Conservation (phyloP, 2,888 invertebrate genomes). For the Conops quadrifasciatus region DNA sequence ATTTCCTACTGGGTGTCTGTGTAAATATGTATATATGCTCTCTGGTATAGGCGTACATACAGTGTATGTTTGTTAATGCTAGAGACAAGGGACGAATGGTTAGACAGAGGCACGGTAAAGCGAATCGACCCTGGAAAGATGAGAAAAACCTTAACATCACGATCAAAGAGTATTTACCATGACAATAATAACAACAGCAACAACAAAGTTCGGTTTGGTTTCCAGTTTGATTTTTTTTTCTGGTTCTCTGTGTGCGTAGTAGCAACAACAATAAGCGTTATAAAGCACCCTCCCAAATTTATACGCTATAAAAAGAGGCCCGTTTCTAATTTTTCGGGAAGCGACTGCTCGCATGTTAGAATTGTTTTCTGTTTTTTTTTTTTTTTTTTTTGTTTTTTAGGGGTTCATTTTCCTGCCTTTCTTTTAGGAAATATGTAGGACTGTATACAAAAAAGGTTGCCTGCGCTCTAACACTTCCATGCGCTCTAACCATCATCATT, state of each 20-base stretch:
- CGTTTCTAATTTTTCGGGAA: too few relatives aligned
- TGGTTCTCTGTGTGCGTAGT: background rate
- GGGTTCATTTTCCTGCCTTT: background rate
- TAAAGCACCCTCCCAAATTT: slow-evolving; percentile 14
- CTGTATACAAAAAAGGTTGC: slow-evolving; percentile 6
- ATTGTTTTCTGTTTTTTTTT: background rate
- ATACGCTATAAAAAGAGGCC: background rate
- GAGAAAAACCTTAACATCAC: slow-evolving; percentile 20
- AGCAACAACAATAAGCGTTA: background rate
- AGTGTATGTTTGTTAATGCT: too few relatives aligned
- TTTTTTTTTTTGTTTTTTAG: background rate
- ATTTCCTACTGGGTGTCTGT: too few relatives aligned
- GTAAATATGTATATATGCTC: too few relatives aligned
- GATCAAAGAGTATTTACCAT: background rate
- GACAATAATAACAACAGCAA: background rate
- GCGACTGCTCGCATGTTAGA: too few relatives aligned
- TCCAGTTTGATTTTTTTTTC: slow-evolving; percentile 13
- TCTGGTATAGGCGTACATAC: too few relatives aligned
- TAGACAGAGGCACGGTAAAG: background rate
- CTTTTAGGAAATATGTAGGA: background rate
- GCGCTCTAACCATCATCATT: background rate
- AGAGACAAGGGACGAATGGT: background rate
- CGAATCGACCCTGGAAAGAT: slow-evolving; percentile 10
- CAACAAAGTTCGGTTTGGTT: background rate
- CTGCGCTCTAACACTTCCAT: background rate